These are phyloP conservation scores for Shargacucullia verbasci DNA, from an alignment of 2,888 invertebrate genomes.

Conservation along the genomic window DNA sequence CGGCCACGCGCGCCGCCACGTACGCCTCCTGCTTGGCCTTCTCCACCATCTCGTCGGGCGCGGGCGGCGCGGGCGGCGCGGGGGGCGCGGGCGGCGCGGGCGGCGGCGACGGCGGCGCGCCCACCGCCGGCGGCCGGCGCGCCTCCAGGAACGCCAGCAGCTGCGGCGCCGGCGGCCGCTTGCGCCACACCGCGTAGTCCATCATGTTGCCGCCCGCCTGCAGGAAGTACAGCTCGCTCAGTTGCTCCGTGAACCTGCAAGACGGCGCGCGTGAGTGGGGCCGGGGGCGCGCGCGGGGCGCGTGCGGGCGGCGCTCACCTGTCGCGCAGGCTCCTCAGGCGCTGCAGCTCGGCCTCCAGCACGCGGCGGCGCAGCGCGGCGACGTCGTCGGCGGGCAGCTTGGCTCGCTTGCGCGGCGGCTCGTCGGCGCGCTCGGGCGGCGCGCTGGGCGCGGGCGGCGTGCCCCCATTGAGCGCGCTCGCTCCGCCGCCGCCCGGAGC, in stretches of 20 bases:
- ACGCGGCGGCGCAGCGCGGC: constrained; percentile 90
- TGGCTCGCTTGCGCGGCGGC: constrained; percentile 77
- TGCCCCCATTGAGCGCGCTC: constrained; percentile 65
- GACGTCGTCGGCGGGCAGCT: constrained; percentile 62
- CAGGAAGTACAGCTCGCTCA: constrained; percentile 95
- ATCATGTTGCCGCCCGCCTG: constrained; percentile 96
- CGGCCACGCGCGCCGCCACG: constrained; percentile 97
- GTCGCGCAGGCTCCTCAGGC: constrained; percentile 92
- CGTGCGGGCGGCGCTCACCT: constrained; percentile 70
- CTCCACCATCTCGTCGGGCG: constrained; percentile 80
- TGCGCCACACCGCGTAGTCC: constrained; percentile 96
- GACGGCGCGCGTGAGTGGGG: constrained; percentile 22
- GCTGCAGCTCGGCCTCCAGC: constrained; percentile 92
- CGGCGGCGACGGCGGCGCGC: constrained; percentile 88
- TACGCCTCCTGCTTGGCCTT: constrained; percentile 93
- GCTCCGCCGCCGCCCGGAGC: constrained; percentile 60
- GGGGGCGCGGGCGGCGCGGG: constrained; percentile 74
- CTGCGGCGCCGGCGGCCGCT: constrained; percentile 93
- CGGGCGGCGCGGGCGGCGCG: constrained; percentile 81
- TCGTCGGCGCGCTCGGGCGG: constrained; percentile 66
- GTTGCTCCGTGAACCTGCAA: constrained; percentile 92
- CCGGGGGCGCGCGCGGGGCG: too few species aligned
- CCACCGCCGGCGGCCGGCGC: constrained; percentile 89
- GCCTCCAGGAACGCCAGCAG: constrained; percentile 93
- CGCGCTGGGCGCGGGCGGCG: constrained; percentile 57